Conservation (phyloP, 2,797 vertebrate species). For the Cossypha niveicapilla region DNA sequence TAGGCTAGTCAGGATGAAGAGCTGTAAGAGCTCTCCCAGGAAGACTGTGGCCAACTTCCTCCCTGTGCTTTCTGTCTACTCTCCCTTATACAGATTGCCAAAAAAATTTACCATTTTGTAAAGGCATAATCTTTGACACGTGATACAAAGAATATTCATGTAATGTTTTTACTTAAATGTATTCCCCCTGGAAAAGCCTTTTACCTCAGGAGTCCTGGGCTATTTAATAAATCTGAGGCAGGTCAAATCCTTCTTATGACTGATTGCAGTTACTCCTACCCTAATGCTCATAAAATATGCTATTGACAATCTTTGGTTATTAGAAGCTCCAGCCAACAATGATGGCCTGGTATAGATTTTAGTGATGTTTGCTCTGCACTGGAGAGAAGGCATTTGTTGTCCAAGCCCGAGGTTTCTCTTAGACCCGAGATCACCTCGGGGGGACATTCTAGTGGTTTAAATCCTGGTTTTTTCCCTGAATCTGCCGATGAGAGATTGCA, state of each 20-base stretch:
- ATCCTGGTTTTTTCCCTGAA: no score
- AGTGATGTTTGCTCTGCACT: neutral
- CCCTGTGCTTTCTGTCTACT: neutral
- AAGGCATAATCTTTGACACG: neutral
- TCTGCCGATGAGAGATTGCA: no score
- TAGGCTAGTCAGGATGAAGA: neutral
- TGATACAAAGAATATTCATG: neutral
- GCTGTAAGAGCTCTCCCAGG: neutral
- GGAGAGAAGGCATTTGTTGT: neutral
- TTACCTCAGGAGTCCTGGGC: neutral
- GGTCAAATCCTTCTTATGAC: neutral
- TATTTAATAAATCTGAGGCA: neutral
- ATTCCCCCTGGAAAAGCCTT: neutral
- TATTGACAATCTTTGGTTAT: neutral
- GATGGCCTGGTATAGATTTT: neutral
- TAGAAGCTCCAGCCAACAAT: neutral
- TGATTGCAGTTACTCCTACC: neutral
- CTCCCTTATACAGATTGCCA: neutral
- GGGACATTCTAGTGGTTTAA: no score
- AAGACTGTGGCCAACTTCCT: neutral
- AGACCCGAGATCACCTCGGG: no score
- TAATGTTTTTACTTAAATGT: neutral
- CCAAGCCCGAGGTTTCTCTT: no score
- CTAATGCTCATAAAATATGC: neutral
- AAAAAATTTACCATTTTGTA: neutral